A percentile compares a stretch with the other conserved stretches of the same genome.
Evolutionary conservation across 2,113 vertebrate genomes (phyloP).

Genomic region (Axis porcinus): DNA sequence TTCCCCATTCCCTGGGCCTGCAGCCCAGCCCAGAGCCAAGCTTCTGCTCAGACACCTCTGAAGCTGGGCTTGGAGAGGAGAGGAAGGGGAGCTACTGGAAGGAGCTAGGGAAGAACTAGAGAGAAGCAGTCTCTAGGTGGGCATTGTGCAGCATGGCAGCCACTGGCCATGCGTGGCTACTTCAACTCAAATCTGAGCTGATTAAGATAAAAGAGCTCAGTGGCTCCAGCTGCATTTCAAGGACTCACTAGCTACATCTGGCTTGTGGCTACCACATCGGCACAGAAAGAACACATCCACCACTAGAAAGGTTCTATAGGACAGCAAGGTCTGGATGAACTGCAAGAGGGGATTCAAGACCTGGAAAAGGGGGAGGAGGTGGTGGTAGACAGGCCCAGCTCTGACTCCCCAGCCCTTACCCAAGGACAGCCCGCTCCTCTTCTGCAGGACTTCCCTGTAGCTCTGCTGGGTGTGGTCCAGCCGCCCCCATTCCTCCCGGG

Average conservation of each 20-base stretch:
- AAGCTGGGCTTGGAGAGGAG: background rate
- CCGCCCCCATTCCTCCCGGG: slow-evolving; percentile 67
- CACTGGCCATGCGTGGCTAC: background rate
- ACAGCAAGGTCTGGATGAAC: background rate
- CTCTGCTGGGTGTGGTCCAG: slow-evolving; percentile 56
- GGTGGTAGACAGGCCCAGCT: background rate
- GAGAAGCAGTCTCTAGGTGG: background rate
- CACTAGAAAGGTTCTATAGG: background rate
- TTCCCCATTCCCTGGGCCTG: too few relatives aligned
- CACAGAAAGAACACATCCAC: too few relatives aligned
- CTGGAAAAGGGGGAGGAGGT: too few relatives aligned
- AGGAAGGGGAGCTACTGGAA: background rate
- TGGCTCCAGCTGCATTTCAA: background rate
- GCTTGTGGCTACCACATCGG: background rate
- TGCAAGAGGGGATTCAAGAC: background rate
- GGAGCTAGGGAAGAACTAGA: background rate
- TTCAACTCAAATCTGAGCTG: background rate
- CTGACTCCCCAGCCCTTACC: slow-evolving; percentile 26
- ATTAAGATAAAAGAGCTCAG: background rate
- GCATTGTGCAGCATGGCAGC: background rate
- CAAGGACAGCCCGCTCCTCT: slow-evolving; percentile 17
- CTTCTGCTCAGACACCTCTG: background rate
- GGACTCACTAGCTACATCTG: background rate
- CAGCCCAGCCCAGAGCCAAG: fast-evolving
- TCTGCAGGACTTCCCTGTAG: slow-evolving; percentile 46